Evolutionary conservation across 2,888 invertebrate species (phyloP), one percentile per base, ranked within the genome.

Genomic region (Nephrotoma guestfalica): DNA sequence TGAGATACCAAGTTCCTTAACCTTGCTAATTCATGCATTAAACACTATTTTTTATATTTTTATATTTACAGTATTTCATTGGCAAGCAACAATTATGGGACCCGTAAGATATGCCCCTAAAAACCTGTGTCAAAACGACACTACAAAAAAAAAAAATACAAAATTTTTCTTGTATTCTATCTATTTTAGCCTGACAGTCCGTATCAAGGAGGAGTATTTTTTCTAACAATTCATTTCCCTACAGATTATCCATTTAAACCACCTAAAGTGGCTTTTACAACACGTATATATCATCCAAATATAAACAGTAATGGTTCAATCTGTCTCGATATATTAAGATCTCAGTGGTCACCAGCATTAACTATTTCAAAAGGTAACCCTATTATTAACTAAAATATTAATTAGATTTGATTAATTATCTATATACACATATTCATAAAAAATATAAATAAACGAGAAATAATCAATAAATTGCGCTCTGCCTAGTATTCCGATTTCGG

Each of bases 261-360:
- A 93, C 99, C 99, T 91, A 99, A 99, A 97, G 98, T 99, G 94
- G 98, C 99, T 93, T 99, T 99, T 94, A 99, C 99, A 93, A 99
- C 99, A 92, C 97, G 98, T 94, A 99, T 99, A 94, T 99, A 99
- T 94, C 99, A 99, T 94, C 99, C 99, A 92, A 99, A 99, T 94
- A 99, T 99, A 94, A 99, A 99, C 96, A 99, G 98, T 95, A 99
- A 99, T 95, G 99, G 99, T 93, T 98, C 98, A 94, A 99, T 99
- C 94, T 99, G 99, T 94, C 96, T 99, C 94, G 99, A 99, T 94
- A 99, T 99, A 93, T 95, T 99, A 93, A 96, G 99, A 93, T 96
- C 99, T 94, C 99, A 99, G 93, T 99, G 99, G 99, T 99, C 99
- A 90, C 99, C 99, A 91, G 99, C 99, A 92, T 95, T 99, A 93